Percentiles rank a stretch among this genome's conserved stretches.
Evolutionary conservation across 2,888 invertebrate species (phyloP).

Genomic region (Hoplodrina ambigua): DNA sequence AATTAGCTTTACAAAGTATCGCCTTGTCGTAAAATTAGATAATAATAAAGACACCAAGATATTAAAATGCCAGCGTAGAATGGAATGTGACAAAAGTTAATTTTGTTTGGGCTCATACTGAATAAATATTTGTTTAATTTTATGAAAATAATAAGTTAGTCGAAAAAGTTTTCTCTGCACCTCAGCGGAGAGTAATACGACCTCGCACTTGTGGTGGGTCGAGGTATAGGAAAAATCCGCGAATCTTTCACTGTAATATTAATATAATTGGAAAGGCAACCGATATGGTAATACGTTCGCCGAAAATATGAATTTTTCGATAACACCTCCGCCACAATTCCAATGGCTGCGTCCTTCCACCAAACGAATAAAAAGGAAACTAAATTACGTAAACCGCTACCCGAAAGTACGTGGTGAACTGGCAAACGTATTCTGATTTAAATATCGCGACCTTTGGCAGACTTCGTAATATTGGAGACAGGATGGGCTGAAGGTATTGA

Average conservation of each 20-base stretch:
- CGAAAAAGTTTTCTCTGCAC: conserved; percentile 1
- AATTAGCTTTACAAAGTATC: background rate
- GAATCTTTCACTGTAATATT: background rate
- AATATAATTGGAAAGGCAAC: background rate
- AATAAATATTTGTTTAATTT: conserved; percentile 20
- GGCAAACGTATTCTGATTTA: conserved; percentile 73
- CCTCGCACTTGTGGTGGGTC: background rate
- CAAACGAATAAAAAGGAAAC: conserved; percentile 56
- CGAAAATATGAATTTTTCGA: conserved; percentile 25
- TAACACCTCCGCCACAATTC: conserved; percentile 26
- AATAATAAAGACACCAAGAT: conserved; percentile 40
- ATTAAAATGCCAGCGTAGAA: conserved; percentile 50
- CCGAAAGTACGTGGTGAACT: conserved; percentile 54
- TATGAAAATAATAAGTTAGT: conserved; percentile 1
- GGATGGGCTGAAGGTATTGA: conserved; percentile 57
- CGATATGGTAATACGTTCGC: conserved; percentile 3
- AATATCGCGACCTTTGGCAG: conserved; percentile 73
- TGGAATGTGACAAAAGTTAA: conserved; percentile 30
- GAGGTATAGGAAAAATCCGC: background rate
- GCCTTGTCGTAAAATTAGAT: conserved; percentile 7
- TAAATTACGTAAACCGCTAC: conserved; percentile 59
- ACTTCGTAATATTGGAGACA: conserved; percentile 69
- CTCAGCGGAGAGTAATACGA: background rate
- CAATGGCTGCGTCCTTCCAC: conserved; percentile 20
- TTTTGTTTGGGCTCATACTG: conserved; percentile 31